Evolutionary conservation across 2,113 vertebrate species (phyloP).

Genomic region (Protomyctophum bolini): DNA sequence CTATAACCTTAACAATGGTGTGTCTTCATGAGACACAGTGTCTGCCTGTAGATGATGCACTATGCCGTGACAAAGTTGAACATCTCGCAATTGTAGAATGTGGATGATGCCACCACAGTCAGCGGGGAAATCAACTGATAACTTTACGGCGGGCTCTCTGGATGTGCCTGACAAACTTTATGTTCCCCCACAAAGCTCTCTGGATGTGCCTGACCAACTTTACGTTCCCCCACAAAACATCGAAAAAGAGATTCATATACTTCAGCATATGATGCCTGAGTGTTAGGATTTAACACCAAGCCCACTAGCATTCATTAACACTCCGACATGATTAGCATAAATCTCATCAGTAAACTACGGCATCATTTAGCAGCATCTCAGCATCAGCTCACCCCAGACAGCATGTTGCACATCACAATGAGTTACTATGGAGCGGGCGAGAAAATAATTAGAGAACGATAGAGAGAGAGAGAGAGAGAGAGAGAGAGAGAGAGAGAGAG

Average conservation of each 20-base stretch:
- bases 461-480: slow-evolving; percentile 26
- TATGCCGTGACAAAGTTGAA: too few relatives aligned
- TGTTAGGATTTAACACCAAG: slow-evolving; percentile 50
- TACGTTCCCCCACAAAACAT: not conserved
- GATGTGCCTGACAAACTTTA: not conserved
- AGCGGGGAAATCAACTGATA: not conserved
- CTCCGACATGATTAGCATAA: slow-evolving; percentile 36
- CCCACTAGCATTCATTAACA: slow-evolving; percentile 51
- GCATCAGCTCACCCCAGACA: slow-evolving; percentile 43
- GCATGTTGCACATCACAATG: slow-evolving; percentile 34
- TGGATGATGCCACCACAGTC: too few relatives aligned
- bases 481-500: not conserved
- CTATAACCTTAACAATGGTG: too few relatives aligned
- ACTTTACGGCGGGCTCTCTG: not conserved
- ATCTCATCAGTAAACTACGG: slow-evolving; percentile 49
- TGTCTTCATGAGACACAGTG: too few relatives aligned
- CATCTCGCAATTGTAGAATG: too few relatives aligned
- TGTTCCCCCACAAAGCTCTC: not conserved
- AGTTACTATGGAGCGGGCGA: slow-evolving; percentile 33
- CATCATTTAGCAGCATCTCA: slow-evolving; percentile 60
- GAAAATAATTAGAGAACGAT: slow-evolving; percentile 26
- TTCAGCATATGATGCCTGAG: slow-evolving; percentile 15
- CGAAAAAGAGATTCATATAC: not conserved
- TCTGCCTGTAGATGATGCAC: too few relatives aligned
- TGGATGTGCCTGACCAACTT: not conserved